These are phyloP conservation scores for Lingula anatina DNA, from an alignment of 2,888 invertebrate genomes.

Conservation along the genomic window DNA sequence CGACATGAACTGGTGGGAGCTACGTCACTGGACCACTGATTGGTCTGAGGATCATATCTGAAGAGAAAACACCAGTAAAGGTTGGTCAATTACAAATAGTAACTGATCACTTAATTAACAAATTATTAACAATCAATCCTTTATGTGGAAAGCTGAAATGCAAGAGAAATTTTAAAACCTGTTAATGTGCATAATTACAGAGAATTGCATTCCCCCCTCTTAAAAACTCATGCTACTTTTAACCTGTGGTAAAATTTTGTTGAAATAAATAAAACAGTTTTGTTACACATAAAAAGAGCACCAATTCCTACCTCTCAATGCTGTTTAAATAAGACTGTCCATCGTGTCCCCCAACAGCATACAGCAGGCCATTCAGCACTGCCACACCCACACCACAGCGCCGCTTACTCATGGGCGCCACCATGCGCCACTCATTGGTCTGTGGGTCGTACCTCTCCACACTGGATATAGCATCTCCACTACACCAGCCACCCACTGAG, in stretches of 20 bases:
- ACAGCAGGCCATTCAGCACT: constrained; percentile 89
- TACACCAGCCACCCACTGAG: constrained; percentile 96
- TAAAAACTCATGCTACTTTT: too few species aligned
- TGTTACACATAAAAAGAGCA: neutral
- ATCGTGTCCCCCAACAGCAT: constrained; percentile 95
- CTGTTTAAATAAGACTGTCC: constrained; percentile 91
- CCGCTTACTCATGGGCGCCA: constrained; percentile 96
- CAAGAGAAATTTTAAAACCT: too few species aligned
- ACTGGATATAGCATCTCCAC: constrained; percentile 96
- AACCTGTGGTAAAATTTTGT: too few species aligned
- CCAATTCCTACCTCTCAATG: constrained; percentile 65
- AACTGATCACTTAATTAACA: too few species aligned
- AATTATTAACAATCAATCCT: too few species aligned
- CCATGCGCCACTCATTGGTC: constrained; percentile 96
- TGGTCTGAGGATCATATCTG: constrained; percentile 87
- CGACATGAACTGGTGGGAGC: constrained; percentile 98
- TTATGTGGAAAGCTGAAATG: too few species aligned
- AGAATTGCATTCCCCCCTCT: too few species aligned
- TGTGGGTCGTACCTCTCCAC: constrained; percentile 97
- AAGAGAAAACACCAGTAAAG: too few species aligned
- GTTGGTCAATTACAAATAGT: too few species aligned
- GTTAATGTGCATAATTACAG: too few species aligned
- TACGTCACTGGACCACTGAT: constrained; percentile 98
- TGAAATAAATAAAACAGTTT: too few species aligned
- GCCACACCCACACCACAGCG: constrained; percentile 98